Conservation (phyloP, 1,140 invertebrate genomes). For the Parasteatoda tepidariorum region DNA sequence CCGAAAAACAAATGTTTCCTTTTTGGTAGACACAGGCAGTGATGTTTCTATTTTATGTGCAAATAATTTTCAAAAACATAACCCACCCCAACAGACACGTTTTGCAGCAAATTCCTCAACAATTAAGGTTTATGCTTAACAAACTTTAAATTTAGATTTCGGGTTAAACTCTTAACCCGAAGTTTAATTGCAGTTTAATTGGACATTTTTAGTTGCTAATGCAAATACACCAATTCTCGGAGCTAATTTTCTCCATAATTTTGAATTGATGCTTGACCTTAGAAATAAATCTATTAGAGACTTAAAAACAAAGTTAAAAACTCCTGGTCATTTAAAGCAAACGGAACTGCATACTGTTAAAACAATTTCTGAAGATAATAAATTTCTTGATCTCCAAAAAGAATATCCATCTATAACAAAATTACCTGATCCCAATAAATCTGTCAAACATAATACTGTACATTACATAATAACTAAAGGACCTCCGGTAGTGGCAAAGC, state of each 20-base stretch:
- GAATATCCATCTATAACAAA: slow-evolving; percentile 54
- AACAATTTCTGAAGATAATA: background rate
- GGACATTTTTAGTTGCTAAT: slow-evolving; percentile 30
- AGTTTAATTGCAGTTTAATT: background rate
- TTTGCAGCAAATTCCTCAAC: slow-evolving; percentile 25
- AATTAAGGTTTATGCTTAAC: slow-evolving; percentile 39
- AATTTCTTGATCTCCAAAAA: slow-evolving; percentile 55
- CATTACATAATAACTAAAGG: slow-evolving; percentile 50
- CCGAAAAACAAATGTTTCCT: background rate
- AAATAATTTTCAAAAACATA: background rate
- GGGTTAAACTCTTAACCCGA: slow-evolving; percentile 9
- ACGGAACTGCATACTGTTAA: background rate
- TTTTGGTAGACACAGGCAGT: slow-evolving; percentile 44
- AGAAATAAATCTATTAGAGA: slow-evolving; percentile 5
- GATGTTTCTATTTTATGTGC: background rate
- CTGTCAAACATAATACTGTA: slow-evolving; percentile 22
- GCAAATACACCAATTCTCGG: slow-evolving; percentile 11
- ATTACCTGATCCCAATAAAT: slow-evolving; percentile 59
- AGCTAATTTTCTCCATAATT: slow-evolving; percentile 54
- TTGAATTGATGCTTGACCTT: slow-evolving; percentile 33
- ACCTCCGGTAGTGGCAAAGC: background rate
- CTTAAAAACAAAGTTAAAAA: slow-evolving; percentile 7
- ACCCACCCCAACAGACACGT: background rate
- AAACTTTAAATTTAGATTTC: slow-evolving; percentile 17
- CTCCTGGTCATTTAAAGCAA: background rate